Conservation (phyloP, 2,113 vertebrate genomes). For the Mastomys coucha region DNA sequence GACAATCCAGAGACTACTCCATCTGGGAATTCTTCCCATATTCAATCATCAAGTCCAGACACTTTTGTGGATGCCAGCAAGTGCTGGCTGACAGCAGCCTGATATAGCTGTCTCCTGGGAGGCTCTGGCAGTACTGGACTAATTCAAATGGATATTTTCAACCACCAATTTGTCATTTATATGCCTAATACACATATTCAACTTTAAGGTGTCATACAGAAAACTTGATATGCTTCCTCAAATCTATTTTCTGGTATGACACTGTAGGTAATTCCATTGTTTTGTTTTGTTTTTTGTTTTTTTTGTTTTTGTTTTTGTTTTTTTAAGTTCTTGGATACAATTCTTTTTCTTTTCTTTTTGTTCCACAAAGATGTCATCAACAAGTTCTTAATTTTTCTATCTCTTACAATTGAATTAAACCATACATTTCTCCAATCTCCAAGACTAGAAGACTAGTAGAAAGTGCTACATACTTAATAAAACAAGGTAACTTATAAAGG, state of each 20-base stretch:
- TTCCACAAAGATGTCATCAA: background rate
- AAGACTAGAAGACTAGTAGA: background rate
- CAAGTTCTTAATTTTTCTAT: background rate
- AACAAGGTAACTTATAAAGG: background rate
- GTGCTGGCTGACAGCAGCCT: no score
- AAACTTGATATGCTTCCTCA: background rate
- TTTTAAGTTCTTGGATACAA: background rate
- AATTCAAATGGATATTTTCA: background rate
- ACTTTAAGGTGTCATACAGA: background rate
- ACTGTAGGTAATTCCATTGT: background rate
- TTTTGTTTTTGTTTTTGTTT: no score
- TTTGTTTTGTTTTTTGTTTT: no score
- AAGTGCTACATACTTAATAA: conserved; percentile 9
- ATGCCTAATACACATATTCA: background rate
- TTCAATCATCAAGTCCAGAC: no score
- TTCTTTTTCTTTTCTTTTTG: conserved; percentile 10
- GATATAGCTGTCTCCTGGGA: no score
- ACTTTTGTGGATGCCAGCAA: no score
- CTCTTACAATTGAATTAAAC: background rate
- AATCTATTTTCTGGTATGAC: background rate
- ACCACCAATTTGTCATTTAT: background rate
- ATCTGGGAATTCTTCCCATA: no score
- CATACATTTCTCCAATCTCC: background rate
- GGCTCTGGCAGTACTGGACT: no score
- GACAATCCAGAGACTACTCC: no score